Base-by-base conservation (phyloP, 1,140 invertebrate species). In the Musca vetustissima region DNA sequence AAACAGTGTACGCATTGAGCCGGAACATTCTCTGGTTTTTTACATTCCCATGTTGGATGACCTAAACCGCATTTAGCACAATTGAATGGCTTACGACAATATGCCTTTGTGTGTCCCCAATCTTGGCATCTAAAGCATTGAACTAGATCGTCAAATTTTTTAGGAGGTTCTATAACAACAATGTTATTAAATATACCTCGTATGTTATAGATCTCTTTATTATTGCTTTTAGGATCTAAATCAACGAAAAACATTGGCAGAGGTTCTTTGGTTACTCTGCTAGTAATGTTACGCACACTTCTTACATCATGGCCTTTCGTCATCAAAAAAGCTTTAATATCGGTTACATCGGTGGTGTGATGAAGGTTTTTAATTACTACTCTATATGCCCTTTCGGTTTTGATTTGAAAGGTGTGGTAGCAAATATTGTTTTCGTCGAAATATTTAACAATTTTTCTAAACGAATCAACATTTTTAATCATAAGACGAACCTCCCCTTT, bases 61-160 rank as follows among this genome's bases (percentile, higher is more conserved):
- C 19, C 22, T 21, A 65, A 48, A 2, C 36, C 36, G 48, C 64
- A 65, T 65, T 65, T 65, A 21, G 48, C 43, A 24, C 64, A 65
- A 2, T 22, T 65, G 8, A n/a, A 36, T 3, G n/a, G 28, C 21
- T 64, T 64, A 14, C 28, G 6, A 21, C 28, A 66, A 66, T 52
- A 52, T 24, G 25, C 19, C 52, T 66, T 52, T 4, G 15, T 52
- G 6, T 66, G 47, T 1, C 64, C 49, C 49, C 24, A 66, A 52
- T 52, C 48, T 49, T 66, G 65, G 48, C 65, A 52, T 52, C 59
- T 15, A 17, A 48, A 22, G 24, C 64, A 65, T 22, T 65, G 64
- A 2, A 65, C 43, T 2, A 65, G 13, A 17, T 64, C 64, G 1
- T 47, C 17, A 17, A 25, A 36, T 64, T 43, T 64, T 13, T 4